A percentile compares a stretch with the other conserved stretches of the same genome.
phyloP scores from a whole-genome alignment of 1,140 invertebrate species.

The Leptinotarsa lineolata region DNA sequence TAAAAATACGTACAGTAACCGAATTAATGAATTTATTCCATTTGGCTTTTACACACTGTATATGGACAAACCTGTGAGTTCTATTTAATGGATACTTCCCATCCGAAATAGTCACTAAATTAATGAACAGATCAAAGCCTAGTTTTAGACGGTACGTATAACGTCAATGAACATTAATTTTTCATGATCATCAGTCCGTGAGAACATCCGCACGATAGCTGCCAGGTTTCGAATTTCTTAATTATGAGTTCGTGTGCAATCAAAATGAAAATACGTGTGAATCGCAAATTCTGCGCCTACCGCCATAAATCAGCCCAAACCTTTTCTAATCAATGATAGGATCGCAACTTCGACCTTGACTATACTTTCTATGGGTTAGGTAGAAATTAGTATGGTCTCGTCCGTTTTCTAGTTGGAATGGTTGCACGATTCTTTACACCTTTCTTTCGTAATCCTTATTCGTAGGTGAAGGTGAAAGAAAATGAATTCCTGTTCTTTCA shows the following conservation, averaged over 20 bases:
- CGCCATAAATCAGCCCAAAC: background rate
- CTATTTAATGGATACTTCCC: too few species aligned
- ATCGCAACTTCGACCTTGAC: background rate
- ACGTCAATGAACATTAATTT: too few species aligned
- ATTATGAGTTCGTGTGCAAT: background rate
- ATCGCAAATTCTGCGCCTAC: background rate
- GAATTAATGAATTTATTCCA: too few species aligned
- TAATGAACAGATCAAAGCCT: too few species aligned
- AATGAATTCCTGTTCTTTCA: slow-evolving; percentile 2
- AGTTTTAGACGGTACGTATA: too few species aligned
- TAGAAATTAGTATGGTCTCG: background rate
- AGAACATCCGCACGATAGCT: too few species aligned
- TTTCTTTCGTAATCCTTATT: background rate
- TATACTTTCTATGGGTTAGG: background rate
- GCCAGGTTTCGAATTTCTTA: too few species aligned
- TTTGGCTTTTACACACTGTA: too few species aligned
- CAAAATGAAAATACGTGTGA: background rate
- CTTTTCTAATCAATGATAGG: background rate
- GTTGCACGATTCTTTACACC: background rate
- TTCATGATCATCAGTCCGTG: too few species aligned
- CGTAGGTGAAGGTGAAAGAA: background rate
- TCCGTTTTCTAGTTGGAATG: background rate
- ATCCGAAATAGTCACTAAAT: too few species aligned
- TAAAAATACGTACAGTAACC: too few species aligned
- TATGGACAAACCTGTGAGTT: too few species aligned